These are phyloP conservation scores for Theonella swinhoei DNA, from an alignment of 37 sponge, comb jelly and placozoan species.

Conservation along the genomic window DNA sequence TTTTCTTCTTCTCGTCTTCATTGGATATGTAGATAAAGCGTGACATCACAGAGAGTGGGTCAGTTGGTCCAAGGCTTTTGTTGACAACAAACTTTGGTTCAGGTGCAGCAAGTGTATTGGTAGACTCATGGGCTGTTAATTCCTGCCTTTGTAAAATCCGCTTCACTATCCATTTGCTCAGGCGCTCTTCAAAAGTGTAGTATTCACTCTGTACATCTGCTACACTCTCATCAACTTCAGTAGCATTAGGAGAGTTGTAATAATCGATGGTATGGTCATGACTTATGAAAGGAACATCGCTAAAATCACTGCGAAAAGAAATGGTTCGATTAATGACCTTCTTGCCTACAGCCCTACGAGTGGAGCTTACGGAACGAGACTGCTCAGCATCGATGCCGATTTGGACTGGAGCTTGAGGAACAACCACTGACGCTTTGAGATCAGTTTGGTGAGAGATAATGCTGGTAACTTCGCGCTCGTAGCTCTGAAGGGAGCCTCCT, in stretches of 20 bases:
- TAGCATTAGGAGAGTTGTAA: not conserved
- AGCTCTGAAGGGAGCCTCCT: slow-evolving; percentile 49
- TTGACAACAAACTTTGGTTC: not conserved
- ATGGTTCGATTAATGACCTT: slow-evolving; percentile 54
- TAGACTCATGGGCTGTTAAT: not conserved
- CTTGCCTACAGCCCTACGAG: slow-evolving; percentile 32
- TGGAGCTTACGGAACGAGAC: slow-evolving; percentile 17
- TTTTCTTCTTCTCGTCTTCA: not conserved
- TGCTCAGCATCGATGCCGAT: slow-evolving; percentile 52
- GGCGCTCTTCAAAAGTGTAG: slow-evolving; percentile 53
- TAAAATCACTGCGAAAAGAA: slow-evolving; percentile 35
- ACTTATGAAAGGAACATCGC: slow-evolving; percentile 11
- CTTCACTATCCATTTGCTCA: slow-evolving; percentile 57
- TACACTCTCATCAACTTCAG: slow-evolving; percentile 9
- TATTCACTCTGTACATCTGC: slow-evolving; percentile 4
- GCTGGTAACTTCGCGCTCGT: slow-evolving; percentile 37
- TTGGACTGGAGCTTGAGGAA: not conserved
- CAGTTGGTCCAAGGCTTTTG: not conserved
- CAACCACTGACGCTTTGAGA: slow-evolving; percentile 36
- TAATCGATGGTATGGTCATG: not conserved
- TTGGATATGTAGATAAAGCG: not conserved
- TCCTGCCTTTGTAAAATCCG: not conserved
- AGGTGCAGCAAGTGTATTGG: not conserved
- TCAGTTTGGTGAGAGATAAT: not conserved
- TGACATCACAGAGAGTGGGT: not conserved